Evolutionary conservation across 2,113 vertebrate species (phyloP).

Genomic region (Pyxicephalus adspersus): DNA sequence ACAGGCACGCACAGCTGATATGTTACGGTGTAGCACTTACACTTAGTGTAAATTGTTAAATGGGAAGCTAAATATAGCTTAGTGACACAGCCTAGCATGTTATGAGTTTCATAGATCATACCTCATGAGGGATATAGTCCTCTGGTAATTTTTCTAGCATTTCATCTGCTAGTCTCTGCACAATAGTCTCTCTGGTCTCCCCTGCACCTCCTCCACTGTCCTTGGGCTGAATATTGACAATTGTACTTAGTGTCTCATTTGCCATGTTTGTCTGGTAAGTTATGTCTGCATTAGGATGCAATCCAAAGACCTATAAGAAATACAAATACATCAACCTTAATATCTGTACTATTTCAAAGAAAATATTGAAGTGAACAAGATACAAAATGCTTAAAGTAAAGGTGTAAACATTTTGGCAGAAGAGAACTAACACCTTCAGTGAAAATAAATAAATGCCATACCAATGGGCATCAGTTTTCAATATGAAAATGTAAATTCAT

Average conservation of each 20-base stretch:
- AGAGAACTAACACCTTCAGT: too few relatives aligned
- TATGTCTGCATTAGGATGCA: constrained; percentile 84
- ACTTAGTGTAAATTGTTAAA: constrained; percentile 22
- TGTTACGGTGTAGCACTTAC: constrained; percentile 1
- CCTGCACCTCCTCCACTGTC: constrained; percentile 72
- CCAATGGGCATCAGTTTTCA: too few relatives aligned
- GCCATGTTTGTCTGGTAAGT: constrained; percentile 84
- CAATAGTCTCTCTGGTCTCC: constrained; percentile 77
- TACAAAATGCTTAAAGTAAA: too few relatives aligned
- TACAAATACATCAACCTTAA: neutral
- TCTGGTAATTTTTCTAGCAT: constrained; percentile 84
- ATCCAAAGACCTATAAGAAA: constrained; percentile 79
- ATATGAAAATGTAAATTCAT: too few relatives aligned
- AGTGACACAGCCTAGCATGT: neutral
- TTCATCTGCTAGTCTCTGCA: constrained; percentile 75
- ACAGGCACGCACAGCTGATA: constrained; percentile 21
- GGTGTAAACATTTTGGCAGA: too few relatives aligned
- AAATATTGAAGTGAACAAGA: constrained; percentile 12
- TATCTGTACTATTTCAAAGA: neutral
- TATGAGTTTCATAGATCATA: constrained; percentile 54
- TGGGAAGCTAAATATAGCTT: constrained; percentile 10
- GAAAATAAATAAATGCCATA: too few relatives aligned
- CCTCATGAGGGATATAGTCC: constrained; percentile 80
- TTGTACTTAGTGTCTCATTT: constrained; percentile 78
- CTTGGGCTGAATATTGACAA: constrained; percentile 84